Evolutionary conservation across 2,888 invertebrate genomes (phyloP).

Genomic region (Dryobotodes eremita): DNA sequence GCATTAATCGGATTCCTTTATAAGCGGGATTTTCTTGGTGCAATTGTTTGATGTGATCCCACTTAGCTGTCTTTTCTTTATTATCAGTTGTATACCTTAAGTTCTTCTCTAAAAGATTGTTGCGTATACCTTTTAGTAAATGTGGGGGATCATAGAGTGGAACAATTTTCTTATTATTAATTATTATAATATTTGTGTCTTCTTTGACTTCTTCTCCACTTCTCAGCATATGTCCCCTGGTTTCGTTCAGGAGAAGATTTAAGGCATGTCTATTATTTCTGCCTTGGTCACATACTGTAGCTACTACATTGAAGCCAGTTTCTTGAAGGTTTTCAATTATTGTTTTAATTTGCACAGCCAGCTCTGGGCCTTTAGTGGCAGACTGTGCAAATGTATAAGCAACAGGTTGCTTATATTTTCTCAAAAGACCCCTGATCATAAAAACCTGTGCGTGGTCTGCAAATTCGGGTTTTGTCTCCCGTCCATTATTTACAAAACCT

Average conservation of each 20-base stretch:
- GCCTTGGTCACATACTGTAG: slow-evolving; percentile 61
- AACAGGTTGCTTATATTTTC: slow-evolving; percentile 67
- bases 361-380: slow-evolving; percentile 64
- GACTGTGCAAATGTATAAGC: slow-evolving; percentile 61
- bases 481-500: slow-evolving; percentile 39
- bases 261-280: slow-evolving; percentile 14
- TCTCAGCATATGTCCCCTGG: slow-evolving; percentile 16
- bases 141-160: slow-evolving; percentile 16
- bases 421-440: slow-evolving; percentile 53
- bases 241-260: background rate
- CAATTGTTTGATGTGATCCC: slow-evolving; percentile 1
- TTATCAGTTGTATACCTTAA: slow-evolving; percentile 6
- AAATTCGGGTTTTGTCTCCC: slow-evolving; percentile 21
- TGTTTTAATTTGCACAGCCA: slow-evolving; percentile 57
- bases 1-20: slow-evolving; percentile 8
- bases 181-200: slow-evolving; percentile 17
- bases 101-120: slow-evolving; percentile 19
- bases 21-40: slow-evolving; percentile 2
- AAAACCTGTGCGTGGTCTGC: slow-evolving; percentile 47
- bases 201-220: slow-evolving; percentile 18
- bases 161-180: slow-evolving; percentile 21
- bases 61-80: slow-evolving; percentile 5
- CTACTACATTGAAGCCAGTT: slow-evolving; percentile 64
- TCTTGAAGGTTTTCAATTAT: slow-evolving; percentile 55
- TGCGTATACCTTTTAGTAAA: slow-evolving; percentile 14